Percentiles rank a stretch among this genome's conserved stretches.
phyloP scores from a whole-genome alignment of 2,113 vertebrate species.

The Gambusia affinis region DNA sequence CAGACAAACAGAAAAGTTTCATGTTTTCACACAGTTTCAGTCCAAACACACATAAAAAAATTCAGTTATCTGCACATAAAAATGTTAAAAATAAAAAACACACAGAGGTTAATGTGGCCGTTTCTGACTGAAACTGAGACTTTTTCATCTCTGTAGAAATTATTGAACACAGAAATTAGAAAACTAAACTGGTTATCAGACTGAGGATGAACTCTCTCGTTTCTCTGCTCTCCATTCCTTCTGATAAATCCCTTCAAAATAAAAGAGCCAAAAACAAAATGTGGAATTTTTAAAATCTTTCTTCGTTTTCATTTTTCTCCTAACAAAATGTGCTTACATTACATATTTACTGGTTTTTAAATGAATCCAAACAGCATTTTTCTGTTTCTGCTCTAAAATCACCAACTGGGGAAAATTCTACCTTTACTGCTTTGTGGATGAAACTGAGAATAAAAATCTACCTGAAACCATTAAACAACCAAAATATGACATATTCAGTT shows the following conservation, averaged over 20 bases:
- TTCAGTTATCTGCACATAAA: background rate
- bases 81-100: background rate
- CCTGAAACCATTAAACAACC: background rate
- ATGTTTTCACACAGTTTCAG: background rate
- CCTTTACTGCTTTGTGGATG: background rate
- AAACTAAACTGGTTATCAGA: constrained; percentile 23
- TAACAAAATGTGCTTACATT: background rate
- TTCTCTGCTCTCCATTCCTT: background rate
- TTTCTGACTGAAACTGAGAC: background rate
- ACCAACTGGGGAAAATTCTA: background rate
- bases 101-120: background rate
- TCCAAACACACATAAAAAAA: background rate
- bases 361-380: no score
- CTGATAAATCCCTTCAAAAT: constrained; percentile 1
- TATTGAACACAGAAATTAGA: background rate
- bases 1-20: background rate
- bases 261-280: background rate
- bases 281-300: background rate
- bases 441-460: background rate
- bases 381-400: background rate
- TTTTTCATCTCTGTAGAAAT: background rate
- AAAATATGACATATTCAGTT: background rate
- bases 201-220: constrained; percentile 13
- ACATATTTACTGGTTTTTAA: no score
- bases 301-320: background rate